Base-by-base conservation (phyloP, 1,140 invertebrate species). In the Drosophila micromelanica region DNA sequence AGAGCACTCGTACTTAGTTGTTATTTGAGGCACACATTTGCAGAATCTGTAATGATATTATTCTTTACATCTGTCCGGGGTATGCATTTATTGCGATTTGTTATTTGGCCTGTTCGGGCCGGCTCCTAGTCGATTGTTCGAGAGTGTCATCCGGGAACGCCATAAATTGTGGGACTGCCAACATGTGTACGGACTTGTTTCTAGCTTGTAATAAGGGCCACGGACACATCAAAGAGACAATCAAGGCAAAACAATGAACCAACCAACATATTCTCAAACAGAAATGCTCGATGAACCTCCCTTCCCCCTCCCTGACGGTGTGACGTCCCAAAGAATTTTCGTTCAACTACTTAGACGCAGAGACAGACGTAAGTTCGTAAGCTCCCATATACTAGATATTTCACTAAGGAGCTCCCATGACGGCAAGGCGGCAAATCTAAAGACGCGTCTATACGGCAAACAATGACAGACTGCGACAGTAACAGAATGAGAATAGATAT, bases 141-240 rank as follows among this genome's bases (percentile, higher is more conserved):
- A 69, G 67, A 56, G 64, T 78, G 79, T 75, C 70, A 78, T 67
- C 49, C 30, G 70, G 37, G 55, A 72, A 52, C 80, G 62, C 72
- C 76, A 85, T 84, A 85, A 85, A 80, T 80, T 84, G 32, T 61
- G 54, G 8, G 15, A 43, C 43, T 73, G 30, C 2, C 48, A 56
- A 52, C 49, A 46, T 13, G 48, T 40, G 45, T 49, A 49, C 56
- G 42, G 4, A 55, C 43, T 43, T 65, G 17, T 51, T 51, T 3
- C 38, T 30, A 37, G 37, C 35, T 46, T 55, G 51, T 76, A 72
- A 76, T 76, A 77, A 60, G 55, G 40, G 37, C 55, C 48, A 61
- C 80, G 80, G 79, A 37, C 55, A 82, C 80, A 68, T 79, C 76
- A 82, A 82, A 84, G 71, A 78, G 61, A 82, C 64, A 84, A 85